Conservation (phyloP, 2,113 vertebrate genomes). For the Malaclemys terrapin region DNA sequence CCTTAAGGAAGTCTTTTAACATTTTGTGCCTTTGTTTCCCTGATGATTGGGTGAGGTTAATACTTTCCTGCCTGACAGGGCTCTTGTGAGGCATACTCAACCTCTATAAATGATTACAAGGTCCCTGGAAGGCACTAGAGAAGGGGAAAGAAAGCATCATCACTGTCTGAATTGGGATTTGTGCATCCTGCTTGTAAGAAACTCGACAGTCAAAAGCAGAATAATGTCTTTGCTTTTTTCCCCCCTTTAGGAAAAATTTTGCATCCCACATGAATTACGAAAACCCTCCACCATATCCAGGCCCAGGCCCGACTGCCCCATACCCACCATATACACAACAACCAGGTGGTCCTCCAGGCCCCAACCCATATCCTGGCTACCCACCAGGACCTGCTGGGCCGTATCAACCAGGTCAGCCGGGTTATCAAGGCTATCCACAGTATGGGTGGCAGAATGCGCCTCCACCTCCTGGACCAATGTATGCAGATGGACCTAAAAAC, state of each 20-base stretch:
- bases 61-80: background rate
- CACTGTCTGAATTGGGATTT: background rate
- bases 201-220: conserved; percentile 26
- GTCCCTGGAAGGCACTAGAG: background rate
- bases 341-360: conserved; percentile 74
- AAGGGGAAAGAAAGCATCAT: background rate
- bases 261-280: conserved; percentile 87
- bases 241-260: conserved; percentile 66
- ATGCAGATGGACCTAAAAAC: conserved; percentile 91
- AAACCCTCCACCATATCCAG: conserved; percentile 91
- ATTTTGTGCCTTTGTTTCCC: too few relatives aligned
- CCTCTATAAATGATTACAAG: rapidly evolving
- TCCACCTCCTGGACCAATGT: conserved; percentile 85
- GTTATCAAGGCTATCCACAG: conserved; percentile 87
- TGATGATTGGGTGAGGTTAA: background rate
- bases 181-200: rapidly evolving
- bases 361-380: conserved; percentile 80
- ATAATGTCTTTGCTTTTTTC: conserved; percentile 44
- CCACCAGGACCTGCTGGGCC: conserved; percentile 81
- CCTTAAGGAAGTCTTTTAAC: background rate
- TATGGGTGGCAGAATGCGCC: conserved; percentile 88
- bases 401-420: conserved; percentile 86
- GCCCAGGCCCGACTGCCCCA: conserved; percentile 85
- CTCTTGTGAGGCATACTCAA: background rate
- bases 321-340: conserved; percentile 87